Conservation (phyloP, 2,113 vertebrate species). For the Azemiops feae region DNA sequence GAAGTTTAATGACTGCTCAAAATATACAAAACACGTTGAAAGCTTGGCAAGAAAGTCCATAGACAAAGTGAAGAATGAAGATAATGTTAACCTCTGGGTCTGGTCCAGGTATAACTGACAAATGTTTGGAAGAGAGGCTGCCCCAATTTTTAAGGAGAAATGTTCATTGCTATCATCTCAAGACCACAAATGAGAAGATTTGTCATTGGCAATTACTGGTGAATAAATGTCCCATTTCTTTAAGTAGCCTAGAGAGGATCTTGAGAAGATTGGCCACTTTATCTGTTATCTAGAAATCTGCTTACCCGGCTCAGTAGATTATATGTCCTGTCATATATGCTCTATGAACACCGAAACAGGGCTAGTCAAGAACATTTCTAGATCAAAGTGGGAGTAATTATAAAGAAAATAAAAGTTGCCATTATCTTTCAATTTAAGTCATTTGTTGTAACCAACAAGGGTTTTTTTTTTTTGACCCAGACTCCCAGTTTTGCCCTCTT, state of each 20-base stretch:
- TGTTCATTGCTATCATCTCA: neutral
- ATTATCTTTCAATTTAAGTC: neutral
- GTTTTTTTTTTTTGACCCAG: neutral
- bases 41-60: conserved; percentile 79
- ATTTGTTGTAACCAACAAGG: neutral
- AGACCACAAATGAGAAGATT: neutral
- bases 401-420: neutral
- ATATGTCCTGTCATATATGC: neutral
- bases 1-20: conserved; percentile 83
- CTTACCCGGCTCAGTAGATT: neutral
- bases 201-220: neutral
- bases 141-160: neutral
- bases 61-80: conserved; percentile 50
- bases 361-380: neutral
- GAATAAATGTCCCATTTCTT: neutral
- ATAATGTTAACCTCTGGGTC: conserved; percentile 77
- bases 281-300: neutral
- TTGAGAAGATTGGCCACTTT: neutral
- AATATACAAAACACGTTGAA: conserved; percentile 83
- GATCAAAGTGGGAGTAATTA: neutral
- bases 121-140: conserved; percentile 61
- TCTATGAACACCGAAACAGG: neutral
- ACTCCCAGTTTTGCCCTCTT: neutral
- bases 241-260: neutral
- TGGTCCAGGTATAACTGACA: conserved; percentile 87